Base-by-base conservation (phyloP, 2,888 invertebrate genomes). In the Lepidochitona cinerea region DNA sequence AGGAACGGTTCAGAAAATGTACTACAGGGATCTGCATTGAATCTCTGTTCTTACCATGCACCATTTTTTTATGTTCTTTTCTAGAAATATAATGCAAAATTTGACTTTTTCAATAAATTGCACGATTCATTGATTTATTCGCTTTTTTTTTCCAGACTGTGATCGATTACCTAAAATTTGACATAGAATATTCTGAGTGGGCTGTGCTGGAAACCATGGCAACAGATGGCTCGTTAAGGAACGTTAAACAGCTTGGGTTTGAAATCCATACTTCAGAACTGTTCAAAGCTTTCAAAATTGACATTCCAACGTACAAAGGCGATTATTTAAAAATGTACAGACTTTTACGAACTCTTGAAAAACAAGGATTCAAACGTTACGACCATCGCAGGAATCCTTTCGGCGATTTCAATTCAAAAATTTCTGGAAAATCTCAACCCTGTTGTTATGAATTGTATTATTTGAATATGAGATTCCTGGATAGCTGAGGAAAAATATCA, bases 111-210 rank as follows among this genome's bases (percentile, higher is more conserved):
- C n/a, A n/a, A n/a, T n/a, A n/a, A n/a, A n/a, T n/a, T n/a, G n/a
- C n/a, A n/a, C n/a, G n/a, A n/a, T n/a, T n/a, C n/a, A n/a, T n/a
- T n/a, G n/a, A n/a, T n/a, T n/a, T n/a, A n/a, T n/a, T n/a, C n/a
- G 49, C 37, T 29, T 65, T 32, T 76, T 53, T 54, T 68, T 83
- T 82, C n/a, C 83, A 89, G 88, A 75, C 73, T 18, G 74, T 82
- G 0, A 88, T 91, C 36, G 89, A 90, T 78, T 88, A 88, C 67
- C 75, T 91, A 36, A 91, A 91, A 75, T 86, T 91, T 77, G 91
- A 91, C 75, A 84, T 90, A 14, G 90, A 91, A 71, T 89, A 86
- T 41, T 84, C 83, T 0, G 90, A 91, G 73, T 91, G 90, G 88
- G 81, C 81, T 3, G 86, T 86, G 0, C 72, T 90, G 23, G 70